Evolutionary conservation across 2,797 vertebrate species (phyloP).

Genomic region (Eurystomus glaucurus): DNA sequence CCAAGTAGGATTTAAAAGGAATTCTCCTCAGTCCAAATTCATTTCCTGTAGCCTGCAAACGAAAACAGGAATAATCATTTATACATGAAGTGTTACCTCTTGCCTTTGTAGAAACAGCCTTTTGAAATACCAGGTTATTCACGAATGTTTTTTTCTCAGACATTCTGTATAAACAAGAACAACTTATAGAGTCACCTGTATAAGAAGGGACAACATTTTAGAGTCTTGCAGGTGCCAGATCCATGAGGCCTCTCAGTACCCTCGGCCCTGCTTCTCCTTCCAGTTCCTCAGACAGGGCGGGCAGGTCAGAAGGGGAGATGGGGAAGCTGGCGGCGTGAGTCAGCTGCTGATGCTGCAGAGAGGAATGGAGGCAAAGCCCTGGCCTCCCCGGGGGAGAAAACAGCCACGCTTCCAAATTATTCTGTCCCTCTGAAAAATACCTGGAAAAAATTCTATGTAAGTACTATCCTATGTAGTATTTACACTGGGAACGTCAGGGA

Average conservation of each 20-base stretch:
- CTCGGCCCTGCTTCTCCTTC: not conserved
- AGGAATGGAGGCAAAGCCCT: not conserved
- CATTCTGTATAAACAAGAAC: too few relatives aligned
- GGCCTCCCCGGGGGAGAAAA: not conserved
- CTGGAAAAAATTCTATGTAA: not conserved
- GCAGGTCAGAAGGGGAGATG: not conserved
- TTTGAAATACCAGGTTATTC: not conserved
- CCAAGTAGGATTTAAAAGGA: not conserved
- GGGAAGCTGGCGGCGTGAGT: not conserved
- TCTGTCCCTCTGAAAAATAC: not conserved
- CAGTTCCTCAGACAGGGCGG: not conserved
- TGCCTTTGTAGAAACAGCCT: not conserved
- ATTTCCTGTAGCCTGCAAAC: too few relatives aligned
- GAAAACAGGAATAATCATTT: too few relatives aligned
- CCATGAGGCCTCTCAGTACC: not conserved
- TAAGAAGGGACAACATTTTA: not conserved
- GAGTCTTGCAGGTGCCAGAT: not conserved
- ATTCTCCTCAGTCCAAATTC: not conserved
- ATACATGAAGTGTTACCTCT: too few relatives aligned
- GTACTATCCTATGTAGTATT: accelerated
- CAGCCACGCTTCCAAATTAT: not conserved
- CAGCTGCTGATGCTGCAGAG: not conserved
- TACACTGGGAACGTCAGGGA: not conserved
- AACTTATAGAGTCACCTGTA: too few relatives aligned
- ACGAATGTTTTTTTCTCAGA: not conserved